Base-by-base conservation (phyloP, 2,888 invertebrate species). In the Luperina testacea region DNA sequence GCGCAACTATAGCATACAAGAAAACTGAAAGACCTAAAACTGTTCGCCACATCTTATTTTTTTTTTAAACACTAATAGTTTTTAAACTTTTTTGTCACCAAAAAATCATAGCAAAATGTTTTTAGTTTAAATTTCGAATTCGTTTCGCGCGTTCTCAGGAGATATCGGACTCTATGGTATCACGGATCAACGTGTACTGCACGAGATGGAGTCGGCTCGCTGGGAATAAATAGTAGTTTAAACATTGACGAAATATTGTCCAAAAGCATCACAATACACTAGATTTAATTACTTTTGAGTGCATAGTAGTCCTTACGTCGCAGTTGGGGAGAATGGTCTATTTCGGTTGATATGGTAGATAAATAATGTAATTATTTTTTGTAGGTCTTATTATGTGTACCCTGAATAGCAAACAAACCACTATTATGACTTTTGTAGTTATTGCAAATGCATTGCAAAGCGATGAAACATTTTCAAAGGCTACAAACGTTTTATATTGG, bases 161-260 rank as follows among this genome's bases (percentile, higher is more conserved):
- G 69, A 77, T 38, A 75, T 74, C 57, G 72, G 67, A 83, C 85
- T 80, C 80, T 83, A 81, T 80, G 82, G 82, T 75, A 65, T 59
- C 88, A 89, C 91, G 90, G 91, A 90, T 90, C 91, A 89, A 83
- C 88, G 90, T 81, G 87, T 87, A 93, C 93, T 93, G 92, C 92
- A 90, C 90, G 90, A 88, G 83, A 90, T 90, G 89, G 86, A 90
- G 88, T 88, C 87, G 77, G 85, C 83, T 90, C 83, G 84, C 86
- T 82, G 82, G 84, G 91, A 92, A 92, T 94, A 94, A 93, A 93
- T 94, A 91, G 83, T 86, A 85, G 71, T 68, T 53, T 77, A 79
- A 69, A 80, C 78, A 88, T 73, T 83, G 69, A 83, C 83, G 79
- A 86, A 89, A 81, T 82, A 82, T 75, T 84, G 82, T 83, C 85